Conservation (phyloP, 2,113 vertebrate species). For the Ancistrus triradiatus region DNA sequence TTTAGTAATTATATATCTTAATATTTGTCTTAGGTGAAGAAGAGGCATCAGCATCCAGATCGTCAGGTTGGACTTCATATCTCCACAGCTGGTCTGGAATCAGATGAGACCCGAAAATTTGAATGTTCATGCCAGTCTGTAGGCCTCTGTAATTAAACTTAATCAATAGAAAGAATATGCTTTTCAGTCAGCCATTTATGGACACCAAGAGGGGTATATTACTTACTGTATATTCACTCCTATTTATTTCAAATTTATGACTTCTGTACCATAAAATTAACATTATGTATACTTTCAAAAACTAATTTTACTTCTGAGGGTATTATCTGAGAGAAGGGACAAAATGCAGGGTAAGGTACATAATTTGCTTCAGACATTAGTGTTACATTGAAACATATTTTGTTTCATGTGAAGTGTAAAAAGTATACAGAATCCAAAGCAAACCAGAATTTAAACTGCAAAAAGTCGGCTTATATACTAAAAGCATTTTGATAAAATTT, state of each 20-base stretch:
- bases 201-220: neutral
- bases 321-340: too few relatives aligned
- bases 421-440: too few relatives aligned
- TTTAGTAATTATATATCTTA: neutral
- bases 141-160: neutral
- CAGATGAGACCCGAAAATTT: conserved; percentile 61
- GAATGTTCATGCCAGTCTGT: neutral
- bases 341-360: too few relatives aligned
- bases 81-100: conserved; percentile 99
- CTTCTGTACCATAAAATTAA: neutral
- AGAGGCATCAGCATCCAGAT: conserved; percentile 67
- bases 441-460: too few relatives aligned
- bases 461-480: too few relatives aligned
- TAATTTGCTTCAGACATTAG: too few relatives aligned
- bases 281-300: too few relatives aligned
- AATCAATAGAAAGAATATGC: neutral
- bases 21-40: conserved; percentile 76
- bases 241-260: too few relatives aligned
- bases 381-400: too few relatives aligned
- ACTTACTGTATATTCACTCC: neutral
- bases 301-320: too few relatives aligned
- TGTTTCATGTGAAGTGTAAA: too few relatives aligned
- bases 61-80: conserved; percentile 90
- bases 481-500: too few relatives aligned
- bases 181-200: neutral